These are phyloP conservation scores for Battus philenor DNA, from an alignment of 1,140 invertebrate genomes.

Conservation along the genomic window DNA sequence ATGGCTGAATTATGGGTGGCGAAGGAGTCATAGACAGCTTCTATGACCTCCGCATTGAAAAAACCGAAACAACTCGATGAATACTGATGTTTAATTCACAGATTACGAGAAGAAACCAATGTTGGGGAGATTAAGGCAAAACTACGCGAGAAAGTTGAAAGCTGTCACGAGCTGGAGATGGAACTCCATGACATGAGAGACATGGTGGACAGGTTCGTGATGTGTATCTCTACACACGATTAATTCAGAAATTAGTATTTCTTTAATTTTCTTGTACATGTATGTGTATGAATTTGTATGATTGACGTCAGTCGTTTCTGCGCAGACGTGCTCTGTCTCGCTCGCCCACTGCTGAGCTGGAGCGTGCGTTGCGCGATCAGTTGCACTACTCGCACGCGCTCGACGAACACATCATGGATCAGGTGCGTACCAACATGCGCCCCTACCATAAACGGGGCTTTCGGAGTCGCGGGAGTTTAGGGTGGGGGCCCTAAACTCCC, in stretches of 20 bases:
- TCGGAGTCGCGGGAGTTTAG: too few species aligned
- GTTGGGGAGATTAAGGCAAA: constrained; percentile 49
- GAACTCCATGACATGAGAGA: constrained; percentile 54
- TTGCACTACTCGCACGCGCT: constrained; percentile 58
- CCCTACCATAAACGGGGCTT: too few species aligned
- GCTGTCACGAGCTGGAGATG: constrained; percentile 50
- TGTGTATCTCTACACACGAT: neutral
- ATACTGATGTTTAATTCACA: constrained; percentile 18
- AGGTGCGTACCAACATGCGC: constrained; percentile 24
- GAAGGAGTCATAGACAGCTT: too few species aligned
- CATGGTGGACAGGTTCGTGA: constrained; percentile 43
- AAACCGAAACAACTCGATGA: too few species aligned
- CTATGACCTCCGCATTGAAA: too few species aligned
- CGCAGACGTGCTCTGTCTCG: constrained; percentile 24
- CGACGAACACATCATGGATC: constrained; percentile 59
- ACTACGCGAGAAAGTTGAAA: constrained; percentile 44
- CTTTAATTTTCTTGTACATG: too few species aligned
- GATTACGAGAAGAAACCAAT: constrained; percentile 52
- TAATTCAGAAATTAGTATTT: neutral
- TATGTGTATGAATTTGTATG: too few species aligned
- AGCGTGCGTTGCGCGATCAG: constrained; percentile 53
- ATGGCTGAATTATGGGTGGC: too few species aligned
- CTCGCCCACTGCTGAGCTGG: constrained; percentile 61
- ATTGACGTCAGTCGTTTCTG: too few species aligned
- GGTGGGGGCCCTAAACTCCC: too few species aligned